A percentile compares a stretch with the other conserved stretches of the same genome.
Evolutionary conservation across 1,140 invertebrate genomes (phyloP).

Genomic region (Gonatopus flavifemur): DNA sequence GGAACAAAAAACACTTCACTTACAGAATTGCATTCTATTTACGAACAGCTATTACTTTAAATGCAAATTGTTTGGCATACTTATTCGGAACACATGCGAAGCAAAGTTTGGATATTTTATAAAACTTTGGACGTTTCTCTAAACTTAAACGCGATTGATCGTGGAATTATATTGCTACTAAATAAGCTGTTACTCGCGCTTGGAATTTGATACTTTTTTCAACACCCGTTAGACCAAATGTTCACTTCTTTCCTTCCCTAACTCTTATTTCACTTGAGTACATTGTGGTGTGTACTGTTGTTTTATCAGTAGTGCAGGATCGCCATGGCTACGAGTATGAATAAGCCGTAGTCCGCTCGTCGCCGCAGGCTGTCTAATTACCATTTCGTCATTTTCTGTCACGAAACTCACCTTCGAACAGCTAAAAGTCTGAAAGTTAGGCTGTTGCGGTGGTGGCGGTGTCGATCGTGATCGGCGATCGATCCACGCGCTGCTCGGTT

Average conservation of each 20-base stretch:
- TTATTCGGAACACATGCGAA: too few relatives aligned
- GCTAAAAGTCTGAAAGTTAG: conserved; percentile 6
- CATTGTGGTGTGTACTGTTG: conserved; percentile 52
- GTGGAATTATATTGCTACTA: too few relatives aligned
- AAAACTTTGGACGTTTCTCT: too few relatives aligned
- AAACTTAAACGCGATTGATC: too few relatives aligned
- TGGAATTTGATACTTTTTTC: conserved; percentile 17
- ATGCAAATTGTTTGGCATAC: too few relatives aligned
- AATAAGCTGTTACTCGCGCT: too few relatives aligned
- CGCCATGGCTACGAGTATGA: conserved; percentile 57
- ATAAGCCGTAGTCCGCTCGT: conserved; percentile 44
- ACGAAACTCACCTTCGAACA: conserved; percentile 28
- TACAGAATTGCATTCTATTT: too few relatives aligned
- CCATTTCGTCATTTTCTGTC: conserved; percentile 47
- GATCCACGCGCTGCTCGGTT: not conserved
- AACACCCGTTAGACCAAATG: conserved; percentile 40
- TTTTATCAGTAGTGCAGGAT: conserved; percentile 59
- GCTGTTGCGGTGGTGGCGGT: too few relatives aligned
- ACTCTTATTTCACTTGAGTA: conserved; percentile 44
- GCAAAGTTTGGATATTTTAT: too few relatives aligned
- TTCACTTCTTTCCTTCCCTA: too few relatives aligned
- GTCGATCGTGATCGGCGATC: conserved; percentile 3
- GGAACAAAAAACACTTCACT: too few relatives aligned
- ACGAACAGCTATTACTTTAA: too few relatives aligned
- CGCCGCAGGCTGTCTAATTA: conserved; percentile 43